A percentile compares a stretch with the other conserved stretches of the same genome.
phyloP scores from a whole-genome alignment of 2,113 vertebrate species.

The Sander vitreus region DNA sequence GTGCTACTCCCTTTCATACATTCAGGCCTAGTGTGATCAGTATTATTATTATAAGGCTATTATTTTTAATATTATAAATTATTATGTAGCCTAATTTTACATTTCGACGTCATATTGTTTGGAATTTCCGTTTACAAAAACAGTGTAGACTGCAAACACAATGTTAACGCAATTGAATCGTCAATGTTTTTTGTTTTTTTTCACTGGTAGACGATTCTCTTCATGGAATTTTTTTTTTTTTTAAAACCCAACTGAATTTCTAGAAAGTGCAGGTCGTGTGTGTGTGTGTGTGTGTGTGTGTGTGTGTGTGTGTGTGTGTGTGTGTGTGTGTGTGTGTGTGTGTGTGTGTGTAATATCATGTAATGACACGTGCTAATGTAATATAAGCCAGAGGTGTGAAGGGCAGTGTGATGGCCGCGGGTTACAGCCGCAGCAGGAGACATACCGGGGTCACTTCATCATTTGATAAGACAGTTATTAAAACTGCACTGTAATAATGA shows the following conservation, averaged over 20 bases:
- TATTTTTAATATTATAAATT: neutral
- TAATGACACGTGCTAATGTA: slow-evolving; percentile 58
- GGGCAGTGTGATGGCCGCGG: slow-evolving; percentile 33
- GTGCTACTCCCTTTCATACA: neutral
- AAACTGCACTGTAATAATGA: slow-evolving; percentile 36
- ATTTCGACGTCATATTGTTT: neutral
- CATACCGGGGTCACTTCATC: slow-evolving; percentile 47
- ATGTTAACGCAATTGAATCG: neutral
- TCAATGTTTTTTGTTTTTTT: too few species aligned
- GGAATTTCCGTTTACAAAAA: neutral
- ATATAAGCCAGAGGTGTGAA: slow-evolving; percentile 54
- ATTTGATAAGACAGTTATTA: slow-evolving; percentile 59
- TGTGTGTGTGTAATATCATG: slow-evolving; percentile 21
- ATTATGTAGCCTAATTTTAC: neutral
- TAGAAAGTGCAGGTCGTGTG: neutral
- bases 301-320: too few species aligned
- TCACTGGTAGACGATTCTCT: neutral
- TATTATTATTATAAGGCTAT: neutral
- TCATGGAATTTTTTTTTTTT: neutral
- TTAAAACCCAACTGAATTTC: neutral
- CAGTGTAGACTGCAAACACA: neutral
- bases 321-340: neutral
- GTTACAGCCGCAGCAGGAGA: slow-evolving; percentile 35
- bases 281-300: neutral
- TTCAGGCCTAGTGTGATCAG: too few species aligned